Base-by-base conservation (phyloP, 2,888 invertebrate genomes). In the Phalera bucephala region DNA sequence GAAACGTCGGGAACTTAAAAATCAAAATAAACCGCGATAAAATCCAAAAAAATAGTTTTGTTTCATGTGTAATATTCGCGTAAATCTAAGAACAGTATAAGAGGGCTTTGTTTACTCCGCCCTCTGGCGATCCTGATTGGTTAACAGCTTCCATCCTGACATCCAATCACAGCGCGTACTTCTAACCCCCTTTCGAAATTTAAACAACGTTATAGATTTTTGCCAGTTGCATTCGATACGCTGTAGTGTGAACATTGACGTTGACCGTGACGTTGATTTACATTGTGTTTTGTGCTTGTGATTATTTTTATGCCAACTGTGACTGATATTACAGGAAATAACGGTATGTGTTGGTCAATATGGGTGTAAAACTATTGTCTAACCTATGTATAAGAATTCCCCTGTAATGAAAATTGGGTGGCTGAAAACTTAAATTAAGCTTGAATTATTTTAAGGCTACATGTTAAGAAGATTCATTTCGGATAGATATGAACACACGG, bases 301-400 rank as follows among this genome's bases (percentile, higher is more conserved):
- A 36, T 27, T 17, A 42, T 62, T 72, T 82, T 67, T 80, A 87
- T 88, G 87, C 87, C 87, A 62, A 87, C 86, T 41, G 72, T 85
- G 40, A 79, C 77, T 43, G 68, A 78, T 61, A 60, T 64, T 25
- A 45, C 65, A 12, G 72, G 69, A 38, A 57, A 37, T 32, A 67
- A 52, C 48, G 65, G 72, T 72, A 32, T 46, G 53, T 42, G 26
- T n/a, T n/a, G n/a, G n/a, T n/a, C n/a, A n/a, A n/a, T n/a, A n/a
- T n/a, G n/a, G n/a, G n/a, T n/a, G n/a, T n/a, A n/a, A n/a, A n/a
- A n/a, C n/a, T n/a, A n/a, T n/a, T n/a, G n/a, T n/a, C n/a, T n/a
- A n/a, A n/a, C n/a, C n/a, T n/a, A n/a, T n/a, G n/a, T n/a, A n/a
- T n/a, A n/a, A n/a, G n/a, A n/a, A n/a, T n/a, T n/a, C n/a, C n/a